These are phyloP conservation scores for Leucoraja ocellata DNA, from an alignment of 2,797 vertebrate genomes.

Conservation along the genomic window DNA sequence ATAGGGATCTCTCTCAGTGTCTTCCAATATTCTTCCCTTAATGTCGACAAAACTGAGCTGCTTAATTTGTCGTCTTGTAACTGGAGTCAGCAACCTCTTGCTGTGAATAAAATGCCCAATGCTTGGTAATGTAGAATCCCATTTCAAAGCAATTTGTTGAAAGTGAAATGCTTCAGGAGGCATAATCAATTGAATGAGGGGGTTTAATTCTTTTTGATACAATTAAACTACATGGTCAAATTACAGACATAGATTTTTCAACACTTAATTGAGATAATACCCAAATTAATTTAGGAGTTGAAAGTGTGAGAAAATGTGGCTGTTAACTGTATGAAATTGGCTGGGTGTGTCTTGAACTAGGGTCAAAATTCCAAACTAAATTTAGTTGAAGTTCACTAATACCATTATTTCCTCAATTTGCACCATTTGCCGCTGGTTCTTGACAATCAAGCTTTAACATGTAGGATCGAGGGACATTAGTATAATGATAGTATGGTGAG, in stretches of 20 bases:
- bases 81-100: neutral
- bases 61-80: neutral
- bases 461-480: neutral
- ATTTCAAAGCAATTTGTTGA: neutral
- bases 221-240: neutral
- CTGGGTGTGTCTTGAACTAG: neutral
- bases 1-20: neutral
- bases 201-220: neutral
- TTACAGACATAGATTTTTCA: neutral
- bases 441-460: neutral
- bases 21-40: neutral
- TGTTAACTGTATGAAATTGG: neutral
- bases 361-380: neutral
- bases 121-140: neutral
- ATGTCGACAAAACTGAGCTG: neutral
- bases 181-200: neutral
- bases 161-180: neutral
- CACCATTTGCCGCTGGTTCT: too few species aligned
- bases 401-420: neutral
- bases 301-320: neutral
- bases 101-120: neutral
- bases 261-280: neutral
- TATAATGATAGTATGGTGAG: neutral
- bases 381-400: neutral
- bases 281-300: neutral